These are phyloP conservation scores for Cistogaster globosa DNA, from an alignment of 2,888 invertebrate genomes.

Conservation along the genomic window DNA sequence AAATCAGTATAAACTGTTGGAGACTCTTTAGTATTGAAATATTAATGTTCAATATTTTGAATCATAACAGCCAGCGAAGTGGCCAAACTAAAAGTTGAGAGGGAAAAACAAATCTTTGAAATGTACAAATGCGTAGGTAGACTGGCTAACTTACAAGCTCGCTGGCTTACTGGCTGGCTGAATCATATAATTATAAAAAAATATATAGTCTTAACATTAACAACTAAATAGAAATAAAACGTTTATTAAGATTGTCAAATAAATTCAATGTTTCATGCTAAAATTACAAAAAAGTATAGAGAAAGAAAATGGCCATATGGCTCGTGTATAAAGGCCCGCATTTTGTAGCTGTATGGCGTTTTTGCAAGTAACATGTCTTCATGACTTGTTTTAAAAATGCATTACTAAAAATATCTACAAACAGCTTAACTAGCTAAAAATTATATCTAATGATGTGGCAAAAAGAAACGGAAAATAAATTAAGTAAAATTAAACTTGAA, in stretches of 20 bases:
- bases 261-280: conserved; percentile 45
- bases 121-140: conserved; percentile 49
- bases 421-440: conserved; percentile 4
- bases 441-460: conserved; percentile 64
- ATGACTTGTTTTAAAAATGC: conserved; percentile 1
- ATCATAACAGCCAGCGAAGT: background rate
- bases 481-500: conserved; percentile 63
- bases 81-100: background rate
- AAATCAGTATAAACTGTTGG: background rate
- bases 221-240: conserved; percentile 67
- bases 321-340: conserved; percentile 45
- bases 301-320: conserved; percentile 32
- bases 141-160: conserved; percentile 2
- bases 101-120: conserved; percentile 26
- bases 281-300: conserved; percentile 24
- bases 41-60: conserved; percentile 26
- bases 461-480: conserved; percentile 31
- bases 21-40: conserved; percentile 36
- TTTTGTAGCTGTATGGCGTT: conserved; percentile 13
- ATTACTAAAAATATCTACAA: background rate
- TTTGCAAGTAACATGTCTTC: conserved; percentile 16
- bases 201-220: conserved; percentile 56
- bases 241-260: conserved; percentile 67
- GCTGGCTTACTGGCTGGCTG: conserved; percentile 18
- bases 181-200: conserved; percentile 30